Base-by-base conservation (phyloP, 1,140 invertebrate species). In the Leptopilina clavipes region DNA sequence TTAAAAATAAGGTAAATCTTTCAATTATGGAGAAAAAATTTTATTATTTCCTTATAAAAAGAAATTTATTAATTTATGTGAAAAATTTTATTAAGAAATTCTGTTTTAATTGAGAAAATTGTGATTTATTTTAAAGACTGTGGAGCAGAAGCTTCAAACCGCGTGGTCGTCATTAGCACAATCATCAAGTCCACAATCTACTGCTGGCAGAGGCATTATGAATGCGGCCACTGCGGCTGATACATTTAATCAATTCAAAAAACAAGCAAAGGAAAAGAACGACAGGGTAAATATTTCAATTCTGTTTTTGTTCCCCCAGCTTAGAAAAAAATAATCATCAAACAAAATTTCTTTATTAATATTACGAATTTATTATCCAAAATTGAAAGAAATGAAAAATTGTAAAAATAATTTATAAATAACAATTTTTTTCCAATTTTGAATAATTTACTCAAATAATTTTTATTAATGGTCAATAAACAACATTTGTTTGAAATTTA, bases 161-260 rank as follows among this genome's bases (percentile, higher is more conserved):
- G 97, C 96, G 0, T 98, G 97, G 97, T 97, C 96, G 0, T 97
- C 96, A 75, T 87, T 98, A 71, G 96, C 96, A 0, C 95, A 96
- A 87, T 94, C 94, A 48, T 94, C 93, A 59, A 94, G 95, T 84
- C 94, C 95, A 18, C 86, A 93, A 77, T 90, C 89, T 45, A 77
- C 91, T 80, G 86, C 91, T 87, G 84, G 92, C 88, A 87, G 92
- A 90, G 93, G 90, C 80, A 93, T 93, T 88, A 87, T 94, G 91
- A 90, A 81, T 71, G 85, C 91, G 88, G 78, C 93, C 91, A 90
- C 80, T 70, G 85, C 91, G 88, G 78, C 93, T 91, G 87, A 96
- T 82, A 92, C 92, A 78, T 95, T 95, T 83, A 92, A 96, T 90
- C 94, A 94, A 79, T 99, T 98, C 88, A 97, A 97, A 86, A 98